These are phyloP conservation scores for Hypercompe scribonia DNA, from an alignment of 2,888 invertebrate genomes.

Conservation along the genomic window DNA sequence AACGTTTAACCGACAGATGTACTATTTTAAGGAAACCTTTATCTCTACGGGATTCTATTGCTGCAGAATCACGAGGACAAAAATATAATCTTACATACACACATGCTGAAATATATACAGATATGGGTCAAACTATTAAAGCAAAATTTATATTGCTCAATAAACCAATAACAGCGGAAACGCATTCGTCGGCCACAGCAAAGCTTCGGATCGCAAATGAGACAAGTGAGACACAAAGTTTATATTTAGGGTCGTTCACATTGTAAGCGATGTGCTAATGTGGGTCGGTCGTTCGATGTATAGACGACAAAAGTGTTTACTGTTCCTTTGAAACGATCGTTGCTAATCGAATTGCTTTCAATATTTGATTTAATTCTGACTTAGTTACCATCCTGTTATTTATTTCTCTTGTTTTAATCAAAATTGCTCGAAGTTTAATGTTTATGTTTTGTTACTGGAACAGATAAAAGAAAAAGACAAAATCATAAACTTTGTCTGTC, in stretches of 20 bases:
- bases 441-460: not conserved
- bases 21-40: not conserved
- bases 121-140: constrained; percentile 42
- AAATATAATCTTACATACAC: constrained; percentile 8
- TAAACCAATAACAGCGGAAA: constrained; percentile 35
- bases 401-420: not conserved
- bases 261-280: constrained; percentile 33
- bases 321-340: constrained; percentile 11
- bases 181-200: constrained; percentile 22
- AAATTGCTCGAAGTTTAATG: not conserved
- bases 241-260: constrained; percentile 50
- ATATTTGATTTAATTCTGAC: not conserved
- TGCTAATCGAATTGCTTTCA: constrained; percentile 1
- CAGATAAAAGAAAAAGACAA: too few relatives aligned
- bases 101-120: constrained; percentile 13
- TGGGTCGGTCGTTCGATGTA: constrained; percentile 33
- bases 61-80: constrained; percentile 6
- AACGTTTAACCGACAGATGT: not conserved
- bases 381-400: not conserved
- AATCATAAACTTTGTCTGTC: not conserved
- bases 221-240: constrained; percentile 47
- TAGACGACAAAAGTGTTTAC: constrained; percentile 10
- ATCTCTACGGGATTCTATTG: constrained; percentile 10
- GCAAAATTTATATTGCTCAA: constrained; percentile 25
- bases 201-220: constrained; percentile 31